Evolutionary conservation across 2,113 vertebrate species (phyloP), one percentile per base, ranked within the genome.

Genomic region (Scalopus aquaticus): DNA sequence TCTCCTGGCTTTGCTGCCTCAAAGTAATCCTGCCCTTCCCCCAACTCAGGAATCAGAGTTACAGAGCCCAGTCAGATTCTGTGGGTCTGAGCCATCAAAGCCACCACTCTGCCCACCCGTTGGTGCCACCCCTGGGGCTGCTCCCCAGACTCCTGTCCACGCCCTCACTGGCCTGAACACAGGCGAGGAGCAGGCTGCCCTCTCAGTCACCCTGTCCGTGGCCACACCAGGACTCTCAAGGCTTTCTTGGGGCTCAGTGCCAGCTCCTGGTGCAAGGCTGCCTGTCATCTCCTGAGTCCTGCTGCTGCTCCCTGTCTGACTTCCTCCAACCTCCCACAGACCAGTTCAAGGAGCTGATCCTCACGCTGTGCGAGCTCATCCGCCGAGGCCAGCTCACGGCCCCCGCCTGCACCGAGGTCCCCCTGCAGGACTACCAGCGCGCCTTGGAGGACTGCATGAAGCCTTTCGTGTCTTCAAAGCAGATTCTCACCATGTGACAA

Each of bases 391-490:
- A 99, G 95, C 98, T 99, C 35, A 77, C 92, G 0, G 98, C 98
- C 0, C 99, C 99, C 0, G 80, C 96, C 95, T 99, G 99, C 96
- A 97, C 98, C 0, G 93, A 99, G 96, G 96, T 99, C 67, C 81
- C 92, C 0, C 98, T 99, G 13, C 96, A 98, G 81, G 98, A 99
- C 95, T 99, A 98, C 98, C 96, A 39, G 37, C 89, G 28, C 46
- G 99, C 99, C 0, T 96, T 99, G 97, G 97, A 98, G 24, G 88
- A 97, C 7, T 96, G 99, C 70, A 98, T 98, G 98, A 98, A 98
- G 92, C 99, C 99, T 37, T 99, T 99, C 30, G 35, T 95, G 0
- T 99, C 99, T 44, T 97, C 98, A 19, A 99, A 99, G 97, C 99
- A 99, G 97, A 98, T 99, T 91, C 98, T 99, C 5, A 97, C 99